A percentile compares a stretch with the other conserved stretches of the same genome.
Conservation (phyloP, 2,888 invertebrate species). For the Hanleya hanleyi region DNA sequence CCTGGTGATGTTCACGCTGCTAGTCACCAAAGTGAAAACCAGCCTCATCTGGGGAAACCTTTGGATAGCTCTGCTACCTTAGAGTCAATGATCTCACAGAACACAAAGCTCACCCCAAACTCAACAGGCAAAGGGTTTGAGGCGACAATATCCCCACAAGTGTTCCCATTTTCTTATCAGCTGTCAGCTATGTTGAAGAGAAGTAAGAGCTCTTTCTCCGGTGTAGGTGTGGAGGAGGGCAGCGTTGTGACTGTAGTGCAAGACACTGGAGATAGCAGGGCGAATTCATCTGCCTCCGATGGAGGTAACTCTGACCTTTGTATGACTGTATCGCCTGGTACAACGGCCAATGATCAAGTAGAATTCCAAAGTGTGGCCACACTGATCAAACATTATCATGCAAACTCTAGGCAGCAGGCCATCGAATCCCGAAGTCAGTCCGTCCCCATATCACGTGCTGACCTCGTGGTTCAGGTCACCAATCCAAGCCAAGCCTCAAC, state of each 20-base stretch:
- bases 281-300: background rate
- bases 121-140: background rate
- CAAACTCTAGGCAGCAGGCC: background rate
- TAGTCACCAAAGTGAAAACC: background rate
- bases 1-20: background rate
- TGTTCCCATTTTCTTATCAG: constrained; percentile 22
- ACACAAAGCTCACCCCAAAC: background rate
- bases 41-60: background rate
- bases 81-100: too few species aligned
- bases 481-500: background rate
- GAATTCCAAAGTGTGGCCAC: constrained; percentile 1
- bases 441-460: background rate
- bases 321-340: background rate
- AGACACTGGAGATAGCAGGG: background rate
- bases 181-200: constrained; percentile 16
- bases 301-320: background rate
- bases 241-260: background rate
- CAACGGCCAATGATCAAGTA: background rate
- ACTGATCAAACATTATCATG: background rate
- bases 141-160: background rate
- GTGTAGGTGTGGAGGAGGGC: background rate
- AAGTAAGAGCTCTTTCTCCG: background rate
- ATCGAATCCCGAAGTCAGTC: background rate
- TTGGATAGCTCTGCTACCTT: background rate
- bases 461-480: background rate